A percentile compares a stretch with the other conserved stretches of the same genome.
Conservation (phyloP, 2,113 vertebrate species). For the Leucosticte australis region DNA sequence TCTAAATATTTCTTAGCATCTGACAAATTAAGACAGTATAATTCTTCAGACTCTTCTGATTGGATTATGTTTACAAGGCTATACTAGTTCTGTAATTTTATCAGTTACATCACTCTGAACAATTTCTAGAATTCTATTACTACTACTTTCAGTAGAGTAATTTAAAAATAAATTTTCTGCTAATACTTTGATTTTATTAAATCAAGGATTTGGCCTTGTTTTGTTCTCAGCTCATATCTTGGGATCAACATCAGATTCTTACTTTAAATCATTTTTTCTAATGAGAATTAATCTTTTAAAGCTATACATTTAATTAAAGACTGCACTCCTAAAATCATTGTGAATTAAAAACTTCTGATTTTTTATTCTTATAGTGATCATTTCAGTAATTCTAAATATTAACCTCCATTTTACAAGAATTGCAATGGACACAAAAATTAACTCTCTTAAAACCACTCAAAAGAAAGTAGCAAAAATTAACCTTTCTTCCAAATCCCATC, state of each 20-base stretch:
- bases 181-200: not conserved
- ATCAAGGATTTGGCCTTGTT: not conserved
- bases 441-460: not conserved
- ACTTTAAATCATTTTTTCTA: not conserved
- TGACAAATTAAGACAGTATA: not conserved
- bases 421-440: not conserved
- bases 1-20: not conserved
- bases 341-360: not conserved
- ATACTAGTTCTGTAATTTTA: not conserved
- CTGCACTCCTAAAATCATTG: not conserved
- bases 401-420: not conserved
- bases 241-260: not conserved
- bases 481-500: not conserved
- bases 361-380: not conserved
- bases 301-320: not conserved
- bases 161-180: not conserved
- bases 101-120: not conserved
- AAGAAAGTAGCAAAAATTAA: conserved; percentile 18
- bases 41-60: not conserved
- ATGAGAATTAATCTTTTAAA: not conserved
- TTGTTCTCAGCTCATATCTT: not conserved
- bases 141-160: not conserved
- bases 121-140: not conserved
- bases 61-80: not conserved
- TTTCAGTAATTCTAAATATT: not conserved